Percentiles rank a stretch among this genome's conserved stretches.
These are phyloP conservation scores for Panorpa germanica DNA, from an alignment of 2,888 invertebrate species.

Conservation along the genomic window DNA sequence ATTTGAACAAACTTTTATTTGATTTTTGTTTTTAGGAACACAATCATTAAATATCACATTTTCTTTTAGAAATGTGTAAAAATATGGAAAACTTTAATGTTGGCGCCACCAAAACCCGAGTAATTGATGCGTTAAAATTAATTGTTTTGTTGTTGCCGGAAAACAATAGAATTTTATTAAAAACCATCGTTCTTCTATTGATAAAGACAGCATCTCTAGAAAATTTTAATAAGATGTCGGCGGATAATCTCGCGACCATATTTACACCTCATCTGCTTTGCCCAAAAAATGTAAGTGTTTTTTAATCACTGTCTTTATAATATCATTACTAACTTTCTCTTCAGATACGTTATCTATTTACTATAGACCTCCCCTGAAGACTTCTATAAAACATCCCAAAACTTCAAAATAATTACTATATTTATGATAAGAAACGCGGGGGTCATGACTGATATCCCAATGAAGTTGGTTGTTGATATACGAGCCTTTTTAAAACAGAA, in stretches of 20 bases:
- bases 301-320: slow-evolving; percentile 7
- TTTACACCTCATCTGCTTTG: slow-evolving; percentile 84
- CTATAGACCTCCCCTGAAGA: slow-evolving; percentile 58
- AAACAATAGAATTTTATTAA: slow-evolving; percentile 55
- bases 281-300: slow-evolving; percentile 45
- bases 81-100: slow-evolving; percentile 16
- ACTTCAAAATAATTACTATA: slow-evolving; percentile 57
- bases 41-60: no score
- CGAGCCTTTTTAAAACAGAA: slow-evolving; percentile 54
- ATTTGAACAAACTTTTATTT: no score
- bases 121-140: slow-evolving; percentile 62
- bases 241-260: slow-evolving; percentile 72
- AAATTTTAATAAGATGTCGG: slow-evolving; percentile 69
- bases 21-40: no score
- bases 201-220: slow-evolving; percentile 54
- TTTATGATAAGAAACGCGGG: slow-evolving; percentile 67
- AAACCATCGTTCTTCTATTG: slow-evolving; percentile 59
- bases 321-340: slow-evolving; percentile 6
- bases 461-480: slow-evolving; percentile 57
- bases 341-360: slow-evolving; percentile 7
- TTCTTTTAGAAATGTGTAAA: slow-evolving; percentile 25
- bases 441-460: slow-evolving; percentile 57
- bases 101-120: slow-evolving; percentile 33
- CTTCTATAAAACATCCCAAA: slow-evolving; percentile 61
- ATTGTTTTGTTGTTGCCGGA: slow-evolving; percentile 61